Base-by-base conservation (phyloP, 2,888 invertebrate genomes). In the Phasia obesa region DNA sequence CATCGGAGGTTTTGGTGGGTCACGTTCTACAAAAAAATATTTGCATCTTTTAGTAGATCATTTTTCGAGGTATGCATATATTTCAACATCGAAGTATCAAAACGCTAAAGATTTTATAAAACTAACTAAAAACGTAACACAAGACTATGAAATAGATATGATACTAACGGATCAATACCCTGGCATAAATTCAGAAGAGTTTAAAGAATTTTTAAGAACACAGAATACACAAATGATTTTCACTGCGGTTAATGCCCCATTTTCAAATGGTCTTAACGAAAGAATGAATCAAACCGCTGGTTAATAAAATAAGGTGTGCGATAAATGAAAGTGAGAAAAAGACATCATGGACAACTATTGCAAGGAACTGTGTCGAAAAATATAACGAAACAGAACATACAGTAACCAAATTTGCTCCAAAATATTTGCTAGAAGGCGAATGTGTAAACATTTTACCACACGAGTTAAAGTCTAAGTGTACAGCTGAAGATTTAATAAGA, bases 191-290 rank as follows among this genome's bases (percentile, higher is more conserved):
- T n/a, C n/a, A n/a, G n/a, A n/a, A n/a, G n/a, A n/a, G n/a, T n/a
- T n/a, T n/a, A n/a, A n/a, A n/a, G n/a, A 79, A 23, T 88, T 84
- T 84, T 73, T 88, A 74, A 38, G 86, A 38, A 38, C 84, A 53
- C 83, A 86, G 59, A 38, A 49, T 15, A 80, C 76, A 64, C 42
- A 64, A 71, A 70, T 84, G 25, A 27, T 85, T 23, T 82, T 83
- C 35, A 84, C 84, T 31, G 81, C 83, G 11, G 84, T 71, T 38
- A 83, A 85, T 47, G 42, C 81, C 25, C 74, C 74, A n/a, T 84
- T n/a, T n/a, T n/a, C n/a, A n/a, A n/a, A n/a, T n/a, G n/a, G n/a
- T n/a, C n/a, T n/a, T n/a, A n/a, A n/a, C 62, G 77, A 79, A 55
- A 80, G 81, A 77, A 47, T 83, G 27, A 84, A 83, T 67, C 84